Evolutionary conservation across 1,140 invertebrate genomes (phyloP).

Genomic region (Drosophila pseudoobscura): DNA sequence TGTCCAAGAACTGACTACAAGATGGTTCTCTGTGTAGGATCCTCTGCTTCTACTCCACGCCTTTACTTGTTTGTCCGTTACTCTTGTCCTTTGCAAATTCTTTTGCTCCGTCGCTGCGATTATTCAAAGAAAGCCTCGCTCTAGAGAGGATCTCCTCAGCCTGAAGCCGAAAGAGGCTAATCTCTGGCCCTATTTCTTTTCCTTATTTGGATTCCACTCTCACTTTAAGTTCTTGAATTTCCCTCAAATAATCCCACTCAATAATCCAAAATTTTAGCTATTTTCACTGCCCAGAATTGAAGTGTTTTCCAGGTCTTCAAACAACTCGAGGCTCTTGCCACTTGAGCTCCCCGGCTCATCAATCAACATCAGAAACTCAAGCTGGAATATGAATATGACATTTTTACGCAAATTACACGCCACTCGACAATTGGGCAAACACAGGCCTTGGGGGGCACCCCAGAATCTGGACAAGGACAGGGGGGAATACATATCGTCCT

Average conservation of each 20-base stretch:
- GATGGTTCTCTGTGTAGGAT: too few relatives aligned
- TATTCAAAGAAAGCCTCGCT: too few relatives aligned
- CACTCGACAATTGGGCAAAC: slow-evolving; percentile 65
- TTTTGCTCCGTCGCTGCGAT: too few relatives aligned
- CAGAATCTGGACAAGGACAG: slow-evolving; percentile 1
- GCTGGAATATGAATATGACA: slow-evolving; percentile 77
- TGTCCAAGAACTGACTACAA: too few relatives aligned
- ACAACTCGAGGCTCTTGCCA: neutral
- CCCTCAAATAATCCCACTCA: slow-evolving; percentile 1
- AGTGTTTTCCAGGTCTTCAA: slow-evolving; percentile 11
- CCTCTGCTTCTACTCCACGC: too few relatives aligned
- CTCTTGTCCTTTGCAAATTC: too few relatives aligned
- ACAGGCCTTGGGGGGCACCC: slow-evolving; percentile 22
- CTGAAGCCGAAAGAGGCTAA: too few relatives aligned
- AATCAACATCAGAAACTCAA: slow-evolving; percentile 64
- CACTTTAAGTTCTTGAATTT: neutral
- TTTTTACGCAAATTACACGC: slow-evolving; percentile 80
- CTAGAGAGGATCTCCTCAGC: too few relatives aligned
- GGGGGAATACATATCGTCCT: neutral
- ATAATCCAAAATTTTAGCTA: too few relatives aligned
- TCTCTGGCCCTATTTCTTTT: too few relatives aligned
- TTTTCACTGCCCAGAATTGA: neutral
- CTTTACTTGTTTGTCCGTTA: too few relatives aligned
- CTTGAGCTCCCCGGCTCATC: slow-evolving; percentile 55
- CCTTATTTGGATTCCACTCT: too few relatives aligned